Evolutionary conservation across 2,113 vertebrate genomes (phyloP), one percentile per base, ranked within the genome.

Genomic region (Nycticryphes semicollaris): DNA sequence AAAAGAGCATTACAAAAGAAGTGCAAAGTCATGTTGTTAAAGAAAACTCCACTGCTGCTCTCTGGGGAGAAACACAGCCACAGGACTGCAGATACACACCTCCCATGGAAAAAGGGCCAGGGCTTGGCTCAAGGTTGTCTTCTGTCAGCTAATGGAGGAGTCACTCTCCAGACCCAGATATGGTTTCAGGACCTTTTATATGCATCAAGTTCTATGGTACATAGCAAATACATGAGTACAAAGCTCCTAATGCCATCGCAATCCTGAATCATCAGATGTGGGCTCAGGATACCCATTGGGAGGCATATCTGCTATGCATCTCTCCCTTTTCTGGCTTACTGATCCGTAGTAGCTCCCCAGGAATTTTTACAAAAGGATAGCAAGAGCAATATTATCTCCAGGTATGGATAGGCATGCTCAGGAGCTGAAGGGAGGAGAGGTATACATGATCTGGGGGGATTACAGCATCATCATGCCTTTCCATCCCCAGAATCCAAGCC

Each of bases 21-120:
- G 13, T 90, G 92, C 90, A 77, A 75, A 93, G 90, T 95, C 93
- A 92, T 81, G 76, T 74, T 86, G 84, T 74, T 84, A 45, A 4
- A n/a, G 64, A 84, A 47, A 74, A 51, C 48, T 91, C 82, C 59
- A 16, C 75, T 77, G 12, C 76, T 89, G 70, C 53, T 76, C 39
- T 93, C 0, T 0, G 84, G 33, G 67, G 82, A 70, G 17, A 51
- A 75, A 3, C 78, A 59, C 77, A 91, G 13, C 91, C 69, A 70
- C 2, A 5, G 77, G 90, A 81, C 85, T 78, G 81, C 88, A 81
- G 85, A 64, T 28, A 15, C 3, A 3, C 48, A 60, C 43, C 37
- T 87, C 23, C 76, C 1, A 1, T 68, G 90, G 67, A 80, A 59
- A 69, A 90, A 70, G 76, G 60, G 79, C 72, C 72, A 93, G 64